phyloP scores from a whole-genome alignment of 2,888 invertebrate genomes.

The Ryuthela nishihirai region DNA sequence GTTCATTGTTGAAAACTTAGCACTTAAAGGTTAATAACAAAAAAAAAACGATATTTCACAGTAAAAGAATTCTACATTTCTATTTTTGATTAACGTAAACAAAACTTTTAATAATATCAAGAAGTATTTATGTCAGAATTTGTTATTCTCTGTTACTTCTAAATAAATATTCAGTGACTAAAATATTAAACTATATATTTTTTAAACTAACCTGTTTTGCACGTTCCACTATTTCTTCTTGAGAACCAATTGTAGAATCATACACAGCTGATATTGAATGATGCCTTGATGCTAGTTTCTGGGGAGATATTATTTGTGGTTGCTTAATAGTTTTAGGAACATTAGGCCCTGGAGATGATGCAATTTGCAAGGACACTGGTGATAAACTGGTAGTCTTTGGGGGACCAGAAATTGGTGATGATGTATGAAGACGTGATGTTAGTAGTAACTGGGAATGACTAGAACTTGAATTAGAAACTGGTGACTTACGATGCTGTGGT shows the following conservation, averaged over 20 bases:
- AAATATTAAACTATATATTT: background rate
- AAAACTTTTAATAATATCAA: background rate
- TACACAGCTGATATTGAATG: conserved; percentile 48
- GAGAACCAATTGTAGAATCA: conserved; percentile 52
- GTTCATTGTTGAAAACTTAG: no score
- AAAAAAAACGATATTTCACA: no score
- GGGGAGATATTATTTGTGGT: conserved; percentile 18
- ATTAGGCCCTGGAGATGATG: conserved; percentile 18
- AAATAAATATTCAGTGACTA: background rate
- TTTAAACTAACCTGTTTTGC: conserved; percentile 64
- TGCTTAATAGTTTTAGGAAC: conserved; percentile 35
- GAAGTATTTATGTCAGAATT: no score
- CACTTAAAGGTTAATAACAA: no score
- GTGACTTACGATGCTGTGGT: no score
- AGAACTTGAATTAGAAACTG: conserved; percentile 7
- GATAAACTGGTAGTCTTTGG: no score
- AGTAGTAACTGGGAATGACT: conserved; percentile 13
- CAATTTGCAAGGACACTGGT: conserved; percentile 9
- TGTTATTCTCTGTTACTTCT: no score
- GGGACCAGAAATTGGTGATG: conserved; percentile 47
- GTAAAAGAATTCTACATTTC: no score
- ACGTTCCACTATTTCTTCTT: conserved; percentile 76
- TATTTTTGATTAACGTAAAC: no score
- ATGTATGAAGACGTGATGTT: conserved; percentile 39
- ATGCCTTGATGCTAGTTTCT: conserved; percentile 38